phyloP scores from a whole-genome alignment of 2,797 vertebrate genomes.

The Urocyon cinereoargenteus region DNA sequence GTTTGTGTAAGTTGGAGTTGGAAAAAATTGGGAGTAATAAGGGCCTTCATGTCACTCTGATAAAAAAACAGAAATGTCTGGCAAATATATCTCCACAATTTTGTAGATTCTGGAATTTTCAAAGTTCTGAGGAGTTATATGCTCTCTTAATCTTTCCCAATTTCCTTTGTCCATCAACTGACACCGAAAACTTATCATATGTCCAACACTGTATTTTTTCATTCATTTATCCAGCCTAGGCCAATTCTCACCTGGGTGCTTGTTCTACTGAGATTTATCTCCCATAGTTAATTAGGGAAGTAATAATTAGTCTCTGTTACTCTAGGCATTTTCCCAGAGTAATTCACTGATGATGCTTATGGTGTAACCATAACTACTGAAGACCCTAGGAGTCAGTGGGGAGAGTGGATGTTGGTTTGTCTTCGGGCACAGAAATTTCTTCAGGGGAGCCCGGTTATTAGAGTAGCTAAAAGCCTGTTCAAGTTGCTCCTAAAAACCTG shows the following conservation, averaged over 20 bases:
- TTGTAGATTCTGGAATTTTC: neutral
- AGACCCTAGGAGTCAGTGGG: fast-evolving
- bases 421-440: neutral
- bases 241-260: neutral
- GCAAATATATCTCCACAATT: neutral
- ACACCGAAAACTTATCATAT: neutral
- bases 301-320: neutral
- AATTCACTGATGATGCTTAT: neutral
- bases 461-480: neutral
- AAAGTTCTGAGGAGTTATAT: neutral
- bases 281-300: neutral
- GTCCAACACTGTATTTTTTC: neutral
- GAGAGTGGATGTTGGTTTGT: neutral
- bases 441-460: neutral
- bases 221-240: neutral
- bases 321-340: neutral
- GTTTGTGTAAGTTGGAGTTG: neutral
- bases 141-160: neutral
- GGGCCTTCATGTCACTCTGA: neutral
- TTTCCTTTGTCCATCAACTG: neutral
- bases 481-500: neutral
- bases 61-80: neutral
- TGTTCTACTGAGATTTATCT: neutral
- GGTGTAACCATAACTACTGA: neutral
- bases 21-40: neutral